Evolutionary conservation across 2,888 invertebrate species (phyloP).

Genomic region (Calephelis perditalis): DNA sequence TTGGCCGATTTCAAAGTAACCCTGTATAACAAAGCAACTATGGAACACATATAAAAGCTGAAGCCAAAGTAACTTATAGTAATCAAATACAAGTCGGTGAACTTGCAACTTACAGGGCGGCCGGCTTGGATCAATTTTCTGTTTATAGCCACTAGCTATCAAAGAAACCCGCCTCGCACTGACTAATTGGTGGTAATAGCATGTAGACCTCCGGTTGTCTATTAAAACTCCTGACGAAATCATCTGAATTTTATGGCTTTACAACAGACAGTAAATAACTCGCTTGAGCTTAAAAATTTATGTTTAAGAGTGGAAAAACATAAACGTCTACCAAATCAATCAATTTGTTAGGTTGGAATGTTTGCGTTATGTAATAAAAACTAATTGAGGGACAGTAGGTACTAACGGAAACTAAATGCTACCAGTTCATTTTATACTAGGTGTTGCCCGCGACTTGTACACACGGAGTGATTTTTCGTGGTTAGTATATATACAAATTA

Average conservation of each 20-base stretch:
- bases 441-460: too few relatives aligned
- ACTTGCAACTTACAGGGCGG: constrained; percentile 45
- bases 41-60: constrained; percentile 8
- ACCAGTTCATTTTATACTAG: too few relatives aligned
- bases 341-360: neutral
- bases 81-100: constrained; percentile 12
- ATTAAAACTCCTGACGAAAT: constrained; percentile 33
- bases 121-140: constrained; percentile 65
- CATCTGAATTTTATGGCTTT: constrained; percentile 24
- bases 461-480: too few relatives aligned
- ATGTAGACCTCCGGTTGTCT: constrained; percentile 40
- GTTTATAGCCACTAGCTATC: constrained; percentile 63
- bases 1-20: too few relatives aligned
- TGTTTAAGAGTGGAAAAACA: neutral
- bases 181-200: constrained; percentile 71
- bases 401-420: too few relatives aligned
- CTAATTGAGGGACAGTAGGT: too few relatives aligned
- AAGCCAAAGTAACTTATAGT: neutral
- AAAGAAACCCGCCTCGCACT: constrained; percentile 56
- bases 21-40: constrained; percentile 8
- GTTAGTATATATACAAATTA: too few relatives aligned
- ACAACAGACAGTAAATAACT: constrained; percentile 15
- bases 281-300: neutral
- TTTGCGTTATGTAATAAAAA: too few relatives aligned
- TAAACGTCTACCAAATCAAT: neutral